Evolutionary conservation across 2,888 invertebrate genomes (phyloP).

Genomic region (Diaphora mendica): DNA sequence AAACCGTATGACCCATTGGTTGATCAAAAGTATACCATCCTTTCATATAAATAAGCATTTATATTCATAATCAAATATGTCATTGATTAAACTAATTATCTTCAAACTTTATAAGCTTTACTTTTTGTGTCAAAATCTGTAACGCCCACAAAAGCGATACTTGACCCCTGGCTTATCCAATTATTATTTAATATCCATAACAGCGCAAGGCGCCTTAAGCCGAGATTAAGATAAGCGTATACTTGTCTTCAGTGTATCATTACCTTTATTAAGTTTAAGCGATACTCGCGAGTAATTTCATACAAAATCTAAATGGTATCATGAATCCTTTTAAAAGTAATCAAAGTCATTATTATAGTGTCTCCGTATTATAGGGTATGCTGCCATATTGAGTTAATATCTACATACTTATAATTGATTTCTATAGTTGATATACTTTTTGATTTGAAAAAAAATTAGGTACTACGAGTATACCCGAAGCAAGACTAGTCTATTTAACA

Average conservation of each 20-base stretch:
- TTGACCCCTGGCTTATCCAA: slow-evolving; percentile 81
- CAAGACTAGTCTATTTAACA: neutral
- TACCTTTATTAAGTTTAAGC: slow-evolving; percentile 73
- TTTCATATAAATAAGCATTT: too few species aligned
- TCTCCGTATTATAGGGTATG: slow-evolving; percentile 58
- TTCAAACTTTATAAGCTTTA: neutral
- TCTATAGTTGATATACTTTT: neutral
- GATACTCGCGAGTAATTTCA: slow-evolving; percentile 67
- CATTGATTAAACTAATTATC: neutral
- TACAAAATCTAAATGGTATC: slow-evolving; percentile 81
- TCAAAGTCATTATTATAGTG: slow-evolving; percentile 69
- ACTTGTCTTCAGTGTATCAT: slow-evolving; percentile 77
- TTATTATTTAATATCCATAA: slow-evolving; percentile 82
- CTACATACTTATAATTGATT: slow-evolving; percentile 17
- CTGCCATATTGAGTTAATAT: slow-evolving; percentile 29
- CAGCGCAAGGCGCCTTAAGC: slow-evolving; percentile 74
- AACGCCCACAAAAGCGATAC: slow-evolving; percentile 62
- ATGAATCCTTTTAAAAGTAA: slow-evolving; percentile 61
- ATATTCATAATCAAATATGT: neutral
- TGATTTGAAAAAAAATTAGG: slow-evolving; percentile 20
- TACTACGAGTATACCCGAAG: neutral
- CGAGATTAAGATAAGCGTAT: slow-evolving; percentile 78
- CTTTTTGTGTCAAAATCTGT: slow-evolving; percentile 37
- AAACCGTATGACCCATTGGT: too few species aligned
- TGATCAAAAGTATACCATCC: too few species aligned